Base-by-base conservation (phyloP, 1,140 invertebrate species). In the Drosophila paulistorum region DNA sequence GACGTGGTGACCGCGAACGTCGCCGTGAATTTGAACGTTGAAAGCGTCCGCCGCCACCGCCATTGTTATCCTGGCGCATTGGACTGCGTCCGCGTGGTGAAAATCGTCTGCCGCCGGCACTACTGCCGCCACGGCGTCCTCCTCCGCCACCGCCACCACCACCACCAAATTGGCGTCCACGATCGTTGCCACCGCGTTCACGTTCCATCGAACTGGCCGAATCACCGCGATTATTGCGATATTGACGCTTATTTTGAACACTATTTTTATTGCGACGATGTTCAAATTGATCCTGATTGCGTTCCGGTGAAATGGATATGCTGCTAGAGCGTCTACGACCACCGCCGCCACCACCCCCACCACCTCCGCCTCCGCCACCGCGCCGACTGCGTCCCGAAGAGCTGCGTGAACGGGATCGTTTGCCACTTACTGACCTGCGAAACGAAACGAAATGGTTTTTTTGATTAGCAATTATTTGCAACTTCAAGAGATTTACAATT, bases 221-320 rank as follows among this genome's bases (percentile, higher is more conserved):
- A 33, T 95, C 95, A 74, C 96, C 96, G 51, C 96, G 96, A 83
- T 97, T 97, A 59, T 97, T 97, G 9, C 97, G 94, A 84, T 98
- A 98, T 61, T 97, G 97, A 26, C 97, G 93, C 76, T 96, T 96
- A 45, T 96, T 96, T 84, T 97, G 96, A 7, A 97, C 94, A 57
- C 96, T 96, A 71, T 96, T 94, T 81, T 96, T 96, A 77, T 96
- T 96, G 74, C 95, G 95, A 5, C 94, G 93, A 68, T 96, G 95
- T 84, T 96, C 95, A 87, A 96, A 96, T 75, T 95, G 94, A 33
- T 94, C 94, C 67, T 95, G 94, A n/a, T 94, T 93, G 69, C 95
- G 94, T 20, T 81, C 90, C 57, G 91, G 85, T 51, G 81, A 86
- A 14, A 77, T 17, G 7, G 85, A 90, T 39, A 68, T 90, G 79